Evolutionary conservation across 1,140 invertebrate species (phyloP), one percentile per base, ranked within the genome.

Genomic region (Leptopilina clavipes): DNA sequence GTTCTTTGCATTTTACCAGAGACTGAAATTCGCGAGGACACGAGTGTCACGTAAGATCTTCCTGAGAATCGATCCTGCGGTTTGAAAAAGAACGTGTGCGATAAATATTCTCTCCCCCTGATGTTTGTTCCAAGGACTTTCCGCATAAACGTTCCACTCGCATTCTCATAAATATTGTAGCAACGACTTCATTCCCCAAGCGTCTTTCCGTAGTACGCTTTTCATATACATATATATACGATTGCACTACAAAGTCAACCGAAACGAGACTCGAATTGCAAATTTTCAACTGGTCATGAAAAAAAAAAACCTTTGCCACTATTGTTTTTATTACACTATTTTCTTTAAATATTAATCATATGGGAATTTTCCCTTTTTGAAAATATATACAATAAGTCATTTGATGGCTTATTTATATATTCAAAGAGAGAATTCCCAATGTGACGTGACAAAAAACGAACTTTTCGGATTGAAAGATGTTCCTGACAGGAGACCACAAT

Each of bases 221-320:
- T 81, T 84, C 82, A 80, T 82, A 79, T 80, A 82, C 25, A 31
- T 31, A 31, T 31, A 31, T 31, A 31, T 5, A 31, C 5, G 5
- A 31, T n/a, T n/a, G 25, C 79, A 71, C 81, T 76, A 78, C 76
- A 77, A 76, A 77, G 71, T 71, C 76, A 75, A 77, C 54, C 78
- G 59, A 76, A 82, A 86, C 84, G 82, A 79, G 84, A 75, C 75
- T 77, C 76, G 84, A 85, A 86, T 87, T 84, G 81, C 85, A 86
- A 88, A 87, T 84, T 82, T 80, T 72, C 25, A 31, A 3, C 6
- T 31, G n/a, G n/a, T n/a, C n/a, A n/a, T n/a, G n/a, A n/a, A n/a
- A n/a, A n/a, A n/a, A n/a, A n/a, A n/a, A n/a, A n/a, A n/a, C n/a
- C n/a, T n/a, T n/a, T n/a, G n/a, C n/a, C n/a, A n/a, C n/a, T n/a